Evolutionary conservation across 1,140 invertebrate genomes (phyloP).

Genomic region (Aphidius gifuensis): DNA sequence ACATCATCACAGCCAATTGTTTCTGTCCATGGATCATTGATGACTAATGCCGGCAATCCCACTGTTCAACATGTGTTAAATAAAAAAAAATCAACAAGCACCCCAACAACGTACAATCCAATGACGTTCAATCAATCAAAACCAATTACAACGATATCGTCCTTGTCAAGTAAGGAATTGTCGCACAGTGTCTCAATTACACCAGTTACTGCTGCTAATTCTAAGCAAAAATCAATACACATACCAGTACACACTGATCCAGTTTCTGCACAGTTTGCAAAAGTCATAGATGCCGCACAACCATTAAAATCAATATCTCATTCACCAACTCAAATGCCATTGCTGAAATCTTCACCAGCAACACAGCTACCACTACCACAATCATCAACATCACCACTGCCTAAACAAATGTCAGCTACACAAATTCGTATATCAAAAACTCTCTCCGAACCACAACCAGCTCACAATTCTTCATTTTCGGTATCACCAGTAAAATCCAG

Average conservation of each 20-base stretch:
- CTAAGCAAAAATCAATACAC: slow-evolving; percentile 34
- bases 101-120: slow-evolving; percentile 23
- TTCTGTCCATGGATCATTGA: slow-evolving; percentile 21
- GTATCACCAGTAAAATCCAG: slow-evolving; percentile 33
- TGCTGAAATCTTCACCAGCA: slow-evolving; percentile 37
- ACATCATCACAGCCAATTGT: slow-evolving; percentile 23
- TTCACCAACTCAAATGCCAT: slow-evolving; percentile 35
- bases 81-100: slow-evolving; percentile 27
- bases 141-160: slow-evolving; percentile 24
- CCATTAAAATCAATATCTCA: not conserved
- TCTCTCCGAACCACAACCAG: slow-evolving; percentile 41
- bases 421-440: slow-evolving; percentile 46
- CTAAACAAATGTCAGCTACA: slow-evolving; percentile 37
- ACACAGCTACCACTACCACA: slow-evolving; percentile 29
- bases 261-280: slow-evolving; percentile 26
- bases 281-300: slow-evolving; percentile 15
- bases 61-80: slow-evolving; percentile 38
- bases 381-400: slow-evolving; percentile 21
- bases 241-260: slow-evolving; percentile 25
- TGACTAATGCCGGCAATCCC: slow-evolving; percentile 30
- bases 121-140: slow-evolving; percentile 33
- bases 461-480: slow-evolving; percentile 36
- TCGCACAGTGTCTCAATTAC: slow-evolving; percentile 49
- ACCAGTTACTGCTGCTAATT: slow-evolving; percentile 36
- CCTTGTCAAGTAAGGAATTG: slow-evolving; percentile 36